Conservation (phyloP, 2,113 vertebrate genomes). For the Phyllostomus discolor region DNA sequence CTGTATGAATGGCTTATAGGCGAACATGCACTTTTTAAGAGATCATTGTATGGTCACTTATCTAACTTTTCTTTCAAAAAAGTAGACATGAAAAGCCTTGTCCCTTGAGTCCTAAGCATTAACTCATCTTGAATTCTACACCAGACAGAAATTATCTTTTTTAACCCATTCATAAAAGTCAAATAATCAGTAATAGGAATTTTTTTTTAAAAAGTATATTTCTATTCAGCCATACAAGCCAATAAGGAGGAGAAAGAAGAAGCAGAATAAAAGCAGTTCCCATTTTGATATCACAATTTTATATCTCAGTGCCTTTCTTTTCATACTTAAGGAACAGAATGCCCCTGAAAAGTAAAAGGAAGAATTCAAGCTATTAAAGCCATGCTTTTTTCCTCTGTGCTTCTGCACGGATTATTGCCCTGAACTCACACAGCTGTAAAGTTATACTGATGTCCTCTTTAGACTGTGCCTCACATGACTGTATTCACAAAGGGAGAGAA, state of each 20-base stretch:
- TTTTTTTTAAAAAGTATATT: neutral
- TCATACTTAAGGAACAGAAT: slow-evolving; percentile 41
- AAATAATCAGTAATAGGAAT: neutral
- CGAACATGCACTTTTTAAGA: neutral
- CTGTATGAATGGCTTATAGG: neutral
- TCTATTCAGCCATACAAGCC: neutral
- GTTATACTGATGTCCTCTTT: slow-evolving; percentile 45
- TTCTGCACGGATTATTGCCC: slow-evolving; percentile 5
- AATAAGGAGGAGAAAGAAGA: neutral
- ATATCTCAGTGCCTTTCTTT: neutral
- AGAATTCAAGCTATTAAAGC: slow-evolving; percentile 23
- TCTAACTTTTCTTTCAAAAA: neutral
- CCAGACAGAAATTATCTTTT: neutral
- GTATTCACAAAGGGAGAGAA: slow-evolving; percentile 22
- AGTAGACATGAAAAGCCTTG: neutral
- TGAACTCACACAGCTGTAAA: slow-evolving; percentile 22
- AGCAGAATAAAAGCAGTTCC: neutral
- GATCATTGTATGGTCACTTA: neutral
- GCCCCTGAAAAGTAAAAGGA: slow-evolving; percentile 32
- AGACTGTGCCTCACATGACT: slow-evolving; percentile 25
- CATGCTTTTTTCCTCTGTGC: neutral
- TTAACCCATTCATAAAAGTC: neutral
- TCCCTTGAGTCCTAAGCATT: neutral
- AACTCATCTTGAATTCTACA: neutral
- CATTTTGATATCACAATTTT: neutral